Base-by-base conservation (phyloP, 2,113 vertebrate species). In the Callopanchax toddi region DNA sequence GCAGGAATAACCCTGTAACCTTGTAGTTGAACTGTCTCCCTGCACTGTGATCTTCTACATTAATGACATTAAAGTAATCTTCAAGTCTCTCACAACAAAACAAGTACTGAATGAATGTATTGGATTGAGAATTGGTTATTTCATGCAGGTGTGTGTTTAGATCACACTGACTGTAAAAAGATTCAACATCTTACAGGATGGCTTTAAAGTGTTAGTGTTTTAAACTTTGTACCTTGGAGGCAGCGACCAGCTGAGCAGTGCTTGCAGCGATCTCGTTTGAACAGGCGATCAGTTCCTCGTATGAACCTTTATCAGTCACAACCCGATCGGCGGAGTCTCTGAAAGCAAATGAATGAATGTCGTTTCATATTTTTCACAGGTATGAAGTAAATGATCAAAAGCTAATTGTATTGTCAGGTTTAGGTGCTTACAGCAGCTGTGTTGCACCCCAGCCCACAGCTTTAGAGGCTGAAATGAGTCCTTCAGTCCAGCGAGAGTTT, bases 391-490 rank as follows among this genome's bases (percentile, higher is more conserved):
- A 39, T 39, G 11, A 39, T 15, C 13, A 39, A 3, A 12, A 13
- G 37, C 36, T 3, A 1, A 17, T 37, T n/a, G 4, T n/a, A 15
- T 21, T 10, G 8, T 1, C 16, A 12, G 12, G 11, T 13, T 20
- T 2, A 13, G 34, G 18, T 11, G 88, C 96, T 93, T 91, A 99
- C 97, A 99, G 94, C 93, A 99, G 91, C 81, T 97, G 84, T 0
- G 96, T 98, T 60, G 97, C 97, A 46, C 95, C 96, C 96, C 96
- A 99, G 68, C 97, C 97, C 29, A 99, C 97, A 0, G 96, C 95
- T 85, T 99, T 98, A 20, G 97, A 95, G 9, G 97, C 97, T 0
- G 97, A 99, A 82, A 99, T 97, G 29, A 99, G 93, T 13, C 97
- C 97, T 81, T 98, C 97, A 0, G 97, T 98, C 97, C 97, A 99